Conservation (phyloP, 2,113 vertebrate genomes). For the Sinocyclocheilus anshuiensis region DNA sequence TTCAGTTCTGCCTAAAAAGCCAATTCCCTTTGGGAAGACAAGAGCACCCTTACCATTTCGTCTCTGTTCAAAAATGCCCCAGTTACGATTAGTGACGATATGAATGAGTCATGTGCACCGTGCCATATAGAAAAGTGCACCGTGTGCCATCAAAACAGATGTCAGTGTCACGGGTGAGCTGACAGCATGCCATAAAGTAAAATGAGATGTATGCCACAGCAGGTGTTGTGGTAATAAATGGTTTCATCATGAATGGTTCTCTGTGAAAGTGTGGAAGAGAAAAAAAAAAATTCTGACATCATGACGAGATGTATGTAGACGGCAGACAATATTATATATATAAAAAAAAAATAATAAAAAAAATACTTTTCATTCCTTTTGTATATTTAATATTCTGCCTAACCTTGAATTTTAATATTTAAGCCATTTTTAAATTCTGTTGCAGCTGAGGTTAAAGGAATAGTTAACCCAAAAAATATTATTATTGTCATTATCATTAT, state of each 20-base stretch:
- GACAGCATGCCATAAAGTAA: slow-evolving; percentile 7
- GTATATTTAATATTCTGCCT: no score
- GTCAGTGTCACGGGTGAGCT: neutral
- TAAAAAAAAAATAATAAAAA: neutral
- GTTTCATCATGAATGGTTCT: slow-evolving; percentile 22
- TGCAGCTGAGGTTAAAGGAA: no score
- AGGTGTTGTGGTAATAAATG: slow-evolving; percentile 36
- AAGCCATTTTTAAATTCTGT: no score
- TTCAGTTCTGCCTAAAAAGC: neutral
- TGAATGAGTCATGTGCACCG: slow-evolving; percentile 21
- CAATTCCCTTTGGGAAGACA: neutral
- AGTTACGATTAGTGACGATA: neutral
- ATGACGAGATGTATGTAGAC: neutral
- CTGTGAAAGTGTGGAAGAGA: neutral
- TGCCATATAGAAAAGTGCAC: slow-evolving; percentile 24
- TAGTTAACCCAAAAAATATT: no score
- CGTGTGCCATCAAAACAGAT: neutral
- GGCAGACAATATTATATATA: neutral
- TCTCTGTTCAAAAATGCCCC: slow-evolving; percentile 2
- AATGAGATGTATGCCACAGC: neutral
- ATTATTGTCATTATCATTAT: no score
- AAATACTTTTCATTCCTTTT: neutral
- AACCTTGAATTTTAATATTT: no score
- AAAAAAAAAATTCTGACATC: neutral
- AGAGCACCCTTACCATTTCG: neutral